Percentiles rank a stretch among this genome's conserved stretches.
phyloP scores from a whole-genome alignment of 1,140 invertebrate genomes.

The Kradibia gibbosae region DNA sequence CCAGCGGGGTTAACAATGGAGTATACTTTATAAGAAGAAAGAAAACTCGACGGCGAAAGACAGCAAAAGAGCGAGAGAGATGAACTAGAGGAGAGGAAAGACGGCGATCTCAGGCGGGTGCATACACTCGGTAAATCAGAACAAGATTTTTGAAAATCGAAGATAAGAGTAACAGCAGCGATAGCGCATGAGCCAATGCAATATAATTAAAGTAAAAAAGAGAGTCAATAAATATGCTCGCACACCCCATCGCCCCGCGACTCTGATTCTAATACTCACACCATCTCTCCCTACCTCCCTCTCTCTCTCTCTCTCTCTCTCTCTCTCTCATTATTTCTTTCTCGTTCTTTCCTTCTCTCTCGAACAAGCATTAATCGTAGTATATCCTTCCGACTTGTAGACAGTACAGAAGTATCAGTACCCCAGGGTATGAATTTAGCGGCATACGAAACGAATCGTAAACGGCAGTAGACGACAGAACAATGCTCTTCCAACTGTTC shows the following conservation, averaged over 20 bases:
- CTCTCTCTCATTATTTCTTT: neutral
- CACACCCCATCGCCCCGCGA: neutral
- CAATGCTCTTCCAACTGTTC: conserved; percentile 61
- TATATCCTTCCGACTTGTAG: neutral
- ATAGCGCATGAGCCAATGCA: neutral
- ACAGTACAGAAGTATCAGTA: neutral
- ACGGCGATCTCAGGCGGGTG: neutral
- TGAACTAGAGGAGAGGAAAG: neutral
- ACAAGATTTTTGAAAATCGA: conserved; percentile 14
- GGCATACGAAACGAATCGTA: conserved; percentile 56
- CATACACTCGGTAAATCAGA: neutral
- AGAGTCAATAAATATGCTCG: neutral
- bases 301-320: neutral
- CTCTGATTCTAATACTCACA: neutral
- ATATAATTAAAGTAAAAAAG: neutral
- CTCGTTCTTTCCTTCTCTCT: neutral
- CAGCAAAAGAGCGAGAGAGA: conserved; percentile 45
- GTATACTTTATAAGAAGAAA: conserved; percentile 63
- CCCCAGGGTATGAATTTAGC: conserved; percentile 62
- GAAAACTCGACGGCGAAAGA: too few relatives aligned
- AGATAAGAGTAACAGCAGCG: conserved; percentile 31
- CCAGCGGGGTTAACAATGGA: conserved; percentile 67
- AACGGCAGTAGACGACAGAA: conserved; percentile 56
- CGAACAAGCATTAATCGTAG: too few relatives aligned
- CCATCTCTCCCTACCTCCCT: neutral